Percentiles rank a stretch among this genome's conserved stretches.
phyloP scores from a whole-genome alignment of 2,888 invertebrate species.

The Sminthurides aquaticus region DNA sequence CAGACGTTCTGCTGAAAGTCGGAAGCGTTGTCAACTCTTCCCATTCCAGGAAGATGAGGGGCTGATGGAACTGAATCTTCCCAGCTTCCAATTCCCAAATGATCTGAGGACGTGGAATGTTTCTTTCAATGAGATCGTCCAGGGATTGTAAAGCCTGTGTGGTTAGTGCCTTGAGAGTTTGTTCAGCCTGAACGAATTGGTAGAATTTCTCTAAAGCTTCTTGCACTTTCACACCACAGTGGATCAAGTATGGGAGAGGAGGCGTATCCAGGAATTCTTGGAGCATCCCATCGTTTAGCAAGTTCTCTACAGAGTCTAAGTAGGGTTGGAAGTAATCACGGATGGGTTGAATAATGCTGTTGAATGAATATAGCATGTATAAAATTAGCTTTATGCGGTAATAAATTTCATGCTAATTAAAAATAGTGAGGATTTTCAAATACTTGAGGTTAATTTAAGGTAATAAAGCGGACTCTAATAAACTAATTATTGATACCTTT shows the following conservation, averaged over 20 bases:
- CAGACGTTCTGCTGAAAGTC: conserved; percentile 31
- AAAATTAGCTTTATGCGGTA: too few species aligned
- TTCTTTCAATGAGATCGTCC: conserved; percentile 38
- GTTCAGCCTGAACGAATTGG: conserved; percentile 40
- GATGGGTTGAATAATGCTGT: conserved; percentile 12
- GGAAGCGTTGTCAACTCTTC: conserved; percentile 44
- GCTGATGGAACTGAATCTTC: conserved; percentile 44
- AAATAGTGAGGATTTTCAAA: too few species aligned
- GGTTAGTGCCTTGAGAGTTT: conserved; percentile 33
- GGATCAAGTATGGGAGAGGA: conserved; percentile 43
- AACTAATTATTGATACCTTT: too few species aligned
- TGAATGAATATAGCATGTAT: too few species aligned
- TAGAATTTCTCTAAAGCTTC: conserved; percentile 30
- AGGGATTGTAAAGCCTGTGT: conserved; percentile 38
- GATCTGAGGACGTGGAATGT: conserved; percentile 33
- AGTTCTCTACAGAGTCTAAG: conserved; percentile 35
- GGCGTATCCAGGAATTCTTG: conserved; percentile 42
- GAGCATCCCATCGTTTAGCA: conserved; percentile 37
- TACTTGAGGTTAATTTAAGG: too few species aligned
- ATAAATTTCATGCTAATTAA: too few species aligned
- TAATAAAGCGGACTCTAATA: too few species aligned
- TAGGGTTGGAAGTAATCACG: conserved; percentile 39
- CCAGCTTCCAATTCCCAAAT: conserved; percentile 43
- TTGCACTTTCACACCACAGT: conserved; percentile 33
- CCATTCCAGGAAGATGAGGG: conserved; percentile 45